Base-by-base conservation (phyloP, 2,113 vertebrate genomes). In the Aegithalos caudatus region DNA sequence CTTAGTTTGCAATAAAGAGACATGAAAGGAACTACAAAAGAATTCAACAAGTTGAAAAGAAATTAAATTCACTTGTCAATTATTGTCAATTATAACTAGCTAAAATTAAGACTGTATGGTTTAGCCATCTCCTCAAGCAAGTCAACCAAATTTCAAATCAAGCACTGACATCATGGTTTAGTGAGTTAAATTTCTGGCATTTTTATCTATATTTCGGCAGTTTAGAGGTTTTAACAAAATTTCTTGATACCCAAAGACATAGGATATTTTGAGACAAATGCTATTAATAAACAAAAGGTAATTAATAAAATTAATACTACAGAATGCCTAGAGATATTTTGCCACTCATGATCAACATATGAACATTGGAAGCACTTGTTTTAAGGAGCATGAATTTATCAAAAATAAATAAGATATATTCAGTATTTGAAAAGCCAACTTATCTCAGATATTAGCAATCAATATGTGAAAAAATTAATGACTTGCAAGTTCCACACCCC, bases 31-130 rank as follows among this genome's bases (percentile, higher is more conserved):
- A 21, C 76, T 78, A 76, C 28, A 87, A 77, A 88, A 77, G 50
- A 64, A 92, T 92, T 96, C 97, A 98, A 97, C 94, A 97, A 97
- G 86, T 97, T 91, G 81, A 94, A 90, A 83, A 70, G 58, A 54
- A 92, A 95, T 22, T 73, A 47, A 69, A 94, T 65, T 92, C 29
- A 89, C 56, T 71, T 94, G 37, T 86, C 93, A 86, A n/a, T 58
- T 89, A 47, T 16, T 83, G 65, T 54, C 28, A 94, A 17, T 74
- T 85, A 66, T 53, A 88, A 65, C 61, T 81, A 93, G 51, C 57
- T 38, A 86, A 96, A 90, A 91, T 56, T 78, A 83, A 90, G n/a
- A 44, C 60, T 65, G 38, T 47, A 22, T 78, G 40, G 47, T 72
- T 79, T 86, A 94, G 60, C 81, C n/a, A 92, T 80, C n/a, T 91